These are phyloP conservation scores for Salvelinus namaycush DNA, from an alignment of 2,113 vertebrate genomes.

Conservation along the genomic window DNA sequence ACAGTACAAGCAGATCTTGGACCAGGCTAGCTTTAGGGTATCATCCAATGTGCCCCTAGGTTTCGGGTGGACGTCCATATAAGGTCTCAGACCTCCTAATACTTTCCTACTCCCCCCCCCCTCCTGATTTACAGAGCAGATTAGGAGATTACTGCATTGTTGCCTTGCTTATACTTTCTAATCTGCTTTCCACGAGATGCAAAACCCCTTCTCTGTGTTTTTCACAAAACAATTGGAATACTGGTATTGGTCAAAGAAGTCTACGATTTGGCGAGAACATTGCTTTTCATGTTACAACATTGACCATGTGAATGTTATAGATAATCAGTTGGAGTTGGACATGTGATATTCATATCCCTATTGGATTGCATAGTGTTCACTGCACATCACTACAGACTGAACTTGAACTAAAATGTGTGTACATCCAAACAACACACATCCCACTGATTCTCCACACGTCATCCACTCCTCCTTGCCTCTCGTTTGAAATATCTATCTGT, in stretches of 20 bases:
- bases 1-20: no score
- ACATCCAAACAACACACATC: neutral
- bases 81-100: constrained; percentile 13
- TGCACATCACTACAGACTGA: no score
- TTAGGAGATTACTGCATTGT: constrained; percentile 66
- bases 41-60: constrained; percentile 1
- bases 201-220: constrained; percentile 24
- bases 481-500: neutral
- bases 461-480: neutral
- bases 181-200: constrained; percentile 53
- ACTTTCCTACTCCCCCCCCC: constrained; percentile 11
- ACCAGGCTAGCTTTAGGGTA: neutral
- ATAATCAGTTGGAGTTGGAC: neutral
- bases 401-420: neutral
- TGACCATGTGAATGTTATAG: neutral
- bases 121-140: constrained; percentile 42
- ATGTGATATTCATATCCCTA: neutral
- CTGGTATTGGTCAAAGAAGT: constrained; percentile 15
- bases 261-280: neutral
- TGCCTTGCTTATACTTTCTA: constrained; percentile 56
- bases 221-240: constrained; percentile 40
- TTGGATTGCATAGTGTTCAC: neutral
- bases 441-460: neutral
- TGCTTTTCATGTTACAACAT: neutral
- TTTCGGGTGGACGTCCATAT: constrained; percentile 5